Base-by-base conservation (phyloP, 2,113 vertebrate species). In the Falco punctatus region DNA sequence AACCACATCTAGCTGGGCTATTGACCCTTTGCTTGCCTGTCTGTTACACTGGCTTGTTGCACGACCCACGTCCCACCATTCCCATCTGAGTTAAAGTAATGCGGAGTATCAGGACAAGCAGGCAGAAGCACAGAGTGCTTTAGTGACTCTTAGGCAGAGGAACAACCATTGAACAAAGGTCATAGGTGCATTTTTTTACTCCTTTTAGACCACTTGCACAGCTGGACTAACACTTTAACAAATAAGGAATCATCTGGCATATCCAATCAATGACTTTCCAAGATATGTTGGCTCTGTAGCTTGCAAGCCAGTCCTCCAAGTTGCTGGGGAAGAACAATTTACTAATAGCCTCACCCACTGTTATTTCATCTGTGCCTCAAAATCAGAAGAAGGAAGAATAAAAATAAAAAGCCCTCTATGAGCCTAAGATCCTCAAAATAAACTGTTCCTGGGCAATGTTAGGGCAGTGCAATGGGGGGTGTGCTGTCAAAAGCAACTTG, bases 21-120 rank as follows among this genome's bases (percentile, higher is more conserved):
- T 67, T 94, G 75, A 94, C 82, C 74, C 82, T 86, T 94, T 83
- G 52, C 65, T 81, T 93, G 82, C 82, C 90, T 78, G 42, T 33
- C 42, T 71, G 3, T 62, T 55, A 26, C 9, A 13, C 2, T 9
- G 64, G 65, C 38, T 69, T 80, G 21, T 21, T 73, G 32, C 22
- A 10, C 20, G 59, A 59, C 55, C 78, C 27, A 10, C 33, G 23
- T 59, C 40, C 51, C 69, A 57, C 27, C 2, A 0, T 11, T 86
- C 48, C 48, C 44, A 38, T 69, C 3, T 30, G n/a, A 86, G 48
- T 21, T 28, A 4, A 2, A 57, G 38, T 30, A 79, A 75, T 33
- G 72, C 33, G 61, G 57, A 65, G 16, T 9, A 57, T 33, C 52
- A 84, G 58, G 57, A 51, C 57, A 81, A 49, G 52, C 57, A 54